Percentiles rank a stretch among this genome's conserved stretches.
Evolutionary conservation across 2,888 invertebrate genomes (phyloP).

Genomic region (Syrphus vitripennis): DNA sequence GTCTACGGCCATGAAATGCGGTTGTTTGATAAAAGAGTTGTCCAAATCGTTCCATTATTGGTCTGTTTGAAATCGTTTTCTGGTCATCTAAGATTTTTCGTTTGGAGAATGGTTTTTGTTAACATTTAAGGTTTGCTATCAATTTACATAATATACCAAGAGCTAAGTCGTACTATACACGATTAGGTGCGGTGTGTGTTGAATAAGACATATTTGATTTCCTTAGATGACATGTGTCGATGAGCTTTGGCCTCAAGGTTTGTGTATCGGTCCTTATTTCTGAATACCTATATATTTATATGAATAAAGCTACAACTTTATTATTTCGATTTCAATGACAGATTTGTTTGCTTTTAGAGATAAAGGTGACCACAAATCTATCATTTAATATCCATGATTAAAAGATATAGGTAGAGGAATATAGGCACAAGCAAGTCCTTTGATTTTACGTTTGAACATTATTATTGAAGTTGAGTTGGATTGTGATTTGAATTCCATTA

Average conservation of each 20-base stretch:
- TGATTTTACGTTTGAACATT: too few relatives aligned
- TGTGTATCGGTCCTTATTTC: neutral
- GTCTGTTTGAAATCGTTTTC: neutral
- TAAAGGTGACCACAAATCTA: neutral
- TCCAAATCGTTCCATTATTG: neutral
- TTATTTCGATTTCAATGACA: neutral
- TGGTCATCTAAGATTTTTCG: neutral
- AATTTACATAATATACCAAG: constrained; percentile 43
- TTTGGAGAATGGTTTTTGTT: neutral
- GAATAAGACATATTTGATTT: neutral
- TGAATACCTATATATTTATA: neutral
- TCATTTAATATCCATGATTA: neutral
- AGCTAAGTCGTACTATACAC: constrained; percentile 13
- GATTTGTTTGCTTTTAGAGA: neutral
- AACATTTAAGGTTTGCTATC: neutral
- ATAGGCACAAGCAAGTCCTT: too few relatives aligned
- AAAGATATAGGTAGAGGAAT: too few relatives aligned
- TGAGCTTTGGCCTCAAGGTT: neutral
- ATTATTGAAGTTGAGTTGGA: too few relatives aligned
- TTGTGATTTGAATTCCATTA: too few relatives aligned
- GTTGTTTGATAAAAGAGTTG: neutral
- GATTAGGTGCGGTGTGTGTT: neutral
- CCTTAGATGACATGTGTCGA: neutral
- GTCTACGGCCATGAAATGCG: neutral
- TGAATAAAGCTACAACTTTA: neutral